Conservation (phyloP, 2,113 vertebrate species). For the Gymnorhina tibicen region DNA sequence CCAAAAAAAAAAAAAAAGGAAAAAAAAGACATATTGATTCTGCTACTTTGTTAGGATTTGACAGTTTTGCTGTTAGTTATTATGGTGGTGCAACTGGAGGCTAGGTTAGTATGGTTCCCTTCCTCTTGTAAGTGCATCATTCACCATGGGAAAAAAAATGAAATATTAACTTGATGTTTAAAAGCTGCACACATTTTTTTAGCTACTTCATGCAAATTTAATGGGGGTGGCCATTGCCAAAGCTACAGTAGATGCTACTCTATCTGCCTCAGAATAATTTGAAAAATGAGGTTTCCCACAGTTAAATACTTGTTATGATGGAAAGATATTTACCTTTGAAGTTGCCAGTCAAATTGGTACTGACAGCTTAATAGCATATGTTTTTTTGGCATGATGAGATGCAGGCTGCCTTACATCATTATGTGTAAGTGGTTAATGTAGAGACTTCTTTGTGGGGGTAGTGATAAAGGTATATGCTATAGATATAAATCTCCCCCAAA, state of each 20-base stretch:
- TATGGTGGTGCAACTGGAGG: background rate
- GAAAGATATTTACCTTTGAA: background rate
- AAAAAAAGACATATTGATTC: background rate
- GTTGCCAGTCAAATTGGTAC: background rate
- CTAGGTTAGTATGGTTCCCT: background rate
- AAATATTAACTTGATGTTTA: background rate
- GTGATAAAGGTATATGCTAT: background rate
- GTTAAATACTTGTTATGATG: background rate
- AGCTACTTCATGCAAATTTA: background rate
- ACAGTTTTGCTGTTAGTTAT: background rate
- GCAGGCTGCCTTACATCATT: background rate
- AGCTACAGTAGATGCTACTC: background rate
- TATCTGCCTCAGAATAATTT: background rate
- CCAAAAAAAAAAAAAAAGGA: background rate
- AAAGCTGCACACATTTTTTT: background rate
- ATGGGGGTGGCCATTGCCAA: background rate
- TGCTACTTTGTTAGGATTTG: background rate
- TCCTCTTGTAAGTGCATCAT: background rate
- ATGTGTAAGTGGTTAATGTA: background rate
- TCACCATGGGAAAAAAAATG: background rate
- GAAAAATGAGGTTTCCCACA: background rate
- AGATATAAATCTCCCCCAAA: background rate
- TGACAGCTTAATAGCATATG: background rate
- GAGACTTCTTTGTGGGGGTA: background rate
- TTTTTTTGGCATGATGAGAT: background rate